Conservation (phyloP, 2,797 vertebrate species). For the Sebastes glaucus region DNA sequence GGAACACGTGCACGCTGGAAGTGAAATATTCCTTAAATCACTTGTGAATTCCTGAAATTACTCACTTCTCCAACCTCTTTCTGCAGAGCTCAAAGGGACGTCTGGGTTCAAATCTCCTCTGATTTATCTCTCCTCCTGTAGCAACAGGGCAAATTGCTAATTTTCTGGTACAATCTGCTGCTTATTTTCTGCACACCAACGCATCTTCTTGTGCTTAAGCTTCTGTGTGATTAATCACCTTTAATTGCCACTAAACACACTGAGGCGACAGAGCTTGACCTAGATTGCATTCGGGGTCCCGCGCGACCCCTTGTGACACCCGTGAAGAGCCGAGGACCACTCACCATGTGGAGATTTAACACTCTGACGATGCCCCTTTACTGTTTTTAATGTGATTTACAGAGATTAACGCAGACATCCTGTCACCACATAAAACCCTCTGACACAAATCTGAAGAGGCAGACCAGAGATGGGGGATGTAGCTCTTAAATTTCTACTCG, state of each 20-base stretch:
- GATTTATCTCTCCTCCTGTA: conserved; percentile 22
- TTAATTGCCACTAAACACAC: conserved; percentile 50
- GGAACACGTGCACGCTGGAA: not conserved
- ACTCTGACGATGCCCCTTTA: not conserved
- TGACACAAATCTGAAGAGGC: conserved; percentile 48
- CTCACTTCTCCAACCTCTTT: not conserved
- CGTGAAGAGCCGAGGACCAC: not conserved
- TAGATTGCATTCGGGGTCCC: conserved; percentile 21
- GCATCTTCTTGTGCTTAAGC: conserved; percentile 10
- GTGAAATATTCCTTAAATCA: not conserved
- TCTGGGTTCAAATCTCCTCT: conserved; percentile 15
- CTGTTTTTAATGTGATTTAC: conserved; percentile 45
- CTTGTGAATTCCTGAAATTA: conserved; percentile 19
- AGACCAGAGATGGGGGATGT: not conserved
- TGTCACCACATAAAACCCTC: conserved; percentile 19
- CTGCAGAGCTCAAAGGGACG: not conserved
- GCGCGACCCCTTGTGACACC: conserved; percentile 24
- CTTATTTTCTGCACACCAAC: conserved; percentile 17
- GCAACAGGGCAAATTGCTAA: conserved; percentile 7
- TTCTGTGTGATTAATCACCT: conserved; percentile 41
- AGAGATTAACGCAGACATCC: conserved; percentile 41
- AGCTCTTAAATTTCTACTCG: conserved; percentile 1
- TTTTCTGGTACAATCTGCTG: conserved; percentile 27
- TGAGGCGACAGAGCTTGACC: conserved; percentile 40
- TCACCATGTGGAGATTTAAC: not conserved